Evolutionary conservation across 2,888 invertebrate genomes (phyloP), one percentile per base, ranked within the genome.

Genomic region (Agrilus cyanescens): DNA sequence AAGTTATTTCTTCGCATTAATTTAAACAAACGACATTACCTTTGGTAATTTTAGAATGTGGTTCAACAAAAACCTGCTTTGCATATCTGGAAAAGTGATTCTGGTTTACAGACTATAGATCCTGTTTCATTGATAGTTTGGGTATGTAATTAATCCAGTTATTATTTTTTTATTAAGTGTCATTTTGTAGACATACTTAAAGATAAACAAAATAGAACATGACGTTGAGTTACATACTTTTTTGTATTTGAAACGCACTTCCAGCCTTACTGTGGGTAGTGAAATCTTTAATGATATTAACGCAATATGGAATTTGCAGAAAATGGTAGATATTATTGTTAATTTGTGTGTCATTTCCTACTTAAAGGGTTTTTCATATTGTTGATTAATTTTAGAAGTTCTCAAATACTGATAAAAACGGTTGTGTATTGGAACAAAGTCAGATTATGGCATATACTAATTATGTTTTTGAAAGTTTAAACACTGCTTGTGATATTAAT

Each of bases 31-130:
- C 10, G 4, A 10, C 3, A 3, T 25, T 25, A 25, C 10, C 4
- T 25, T 25, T 25, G 10, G 8, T 25, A 25, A 25, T 25, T 25
- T 3, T 10, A 25, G 25, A 25, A 25, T 25, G 10, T 25, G 25
- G 25, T 25, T 8, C 8, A 25, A 25, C 25, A 25, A 25, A 25
- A 10, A 4, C 25, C 25, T 25, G 4, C 29, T 35, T n/a, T 45
- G 10, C 41, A 41, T 31, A 33, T 45, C n/a, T 45, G 45, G 45
- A 32, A 38, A 32, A 37, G 39, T 12, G 45, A 45, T 32, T 45
- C 13, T 30, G 45, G 45, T 12, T 32, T 36, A 10, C 39, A 42
- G 2, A 42, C 45, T 5, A 31, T 39, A 12, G 38, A 45, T 32
- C 41, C 45, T 3, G n/a, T 13, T 8, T 41, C 31, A 3, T n/a